Evolutionary conservation across 2,113 vertebrate species (phyloP).

Genomic region (Bufo gargarizans): DNA sequence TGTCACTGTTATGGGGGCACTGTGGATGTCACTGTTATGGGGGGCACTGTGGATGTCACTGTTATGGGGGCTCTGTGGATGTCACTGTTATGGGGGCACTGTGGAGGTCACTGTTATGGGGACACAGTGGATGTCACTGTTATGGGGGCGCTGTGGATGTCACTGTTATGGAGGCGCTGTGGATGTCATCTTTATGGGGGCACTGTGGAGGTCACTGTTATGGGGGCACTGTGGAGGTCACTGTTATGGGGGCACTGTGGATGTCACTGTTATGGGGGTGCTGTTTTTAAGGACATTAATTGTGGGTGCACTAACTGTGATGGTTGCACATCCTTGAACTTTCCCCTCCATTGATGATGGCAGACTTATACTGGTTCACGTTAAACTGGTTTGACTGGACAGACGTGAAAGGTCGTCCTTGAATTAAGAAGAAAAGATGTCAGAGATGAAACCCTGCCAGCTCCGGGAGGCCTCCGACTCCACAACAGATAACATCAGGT

Average conservation of each 20-base stretch:
- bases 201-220: not conserved
- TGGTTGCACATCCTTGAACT: not conserved
- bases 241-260: not conserved
- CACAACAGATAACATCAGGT: slow-evolving; percentile 7
- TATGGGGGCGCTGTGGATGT: not conserved
- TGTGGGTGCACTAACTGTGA: not conserved
- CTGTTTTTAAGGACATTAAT: not conserved
- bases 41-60: not conserved
- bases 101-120: not conserved
- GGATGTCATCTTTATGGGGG: not conserved
- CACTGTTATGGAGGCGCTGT: not conserved
- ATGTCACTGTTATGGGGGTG: not conserved
- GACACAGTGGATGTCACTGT: not conserved
- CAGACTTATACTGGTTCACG: slow-evolving; percentile 35
- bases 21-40: not conserved
- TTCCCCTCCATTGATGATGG: not conserved
- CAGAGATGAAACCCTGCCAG: not conserved
- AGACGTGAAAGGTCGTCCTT: not conserved
- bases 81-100: not conserved
- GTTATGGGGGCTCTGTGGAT: not conserved
- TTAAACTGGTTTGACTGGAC: slow-evolving; percentile 32
- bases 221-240: not conserved
- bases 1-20: not conserved
- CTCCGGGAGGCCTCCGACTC: not conserved
- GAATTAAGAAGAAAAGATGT: not conserved